Evolutionary conservation across 1,140 invertebrate species (phyloP), one percentile per base, ranked within the genome.

Genomic region (Neodiprion virginianus): DNA sequence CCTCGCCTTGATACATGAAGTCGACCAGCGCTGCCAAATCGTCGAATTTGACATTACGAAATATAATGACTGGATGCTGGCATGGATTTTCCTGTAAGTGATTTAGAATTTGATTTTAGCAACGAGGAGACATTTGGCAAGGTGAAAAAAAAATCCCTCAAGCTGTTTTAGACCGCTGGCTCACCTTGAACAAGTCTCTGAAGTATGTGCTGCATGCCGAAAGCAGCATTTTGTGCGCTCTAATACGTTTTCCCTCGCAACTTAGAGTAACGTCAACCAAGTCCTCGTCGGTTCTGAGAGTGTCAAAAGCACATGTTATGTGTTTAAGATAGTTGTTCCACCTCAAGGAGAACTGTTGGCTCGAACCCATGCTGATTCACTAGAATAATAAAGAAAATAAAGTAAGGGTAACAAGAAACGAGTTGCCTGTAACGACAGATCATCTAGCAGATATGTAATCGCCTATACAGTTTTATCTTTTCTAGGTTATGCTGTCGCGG

Each of bases 241-340:
- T 93, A 67, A 97, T 93, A 86, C 92, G 92, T 72, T 93, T 92
- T 73, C 95, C 95, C 82, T 96, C 95, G 82, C 95, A 96, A 83
- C 94, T 95, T 73, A 96, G 87, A 49, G 95, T 96, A 7, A 96
- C 95, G 90, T 96, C 95, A 68, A 95, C 94, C 73, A 96, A 92
- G 85, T 95, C 93, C 84, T 95, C 94, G 81, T 94, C 92, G 74
- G 91, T 91, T 67, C 94, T 89, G 75, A 96, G 89, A 69, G 92
- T 91, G 84, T 95, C 94, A 83, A 96, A 94, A 65, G 94, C 94
- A 82, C 92, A 92, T 72, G 92, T 92, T 79, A 95, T 91, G 81
- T 94, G 93, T 75, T 92, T 90, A 77, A 93, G 89, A 83, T 94
- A 94, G 87, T 94, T 94, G 80, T 94, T 94, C 94, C 94, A 95